Evolutionary conservation across 2,888 invertebrate genomes (phyloP).

Genomic region (Mesorhabditis spiculigera): DNA sequence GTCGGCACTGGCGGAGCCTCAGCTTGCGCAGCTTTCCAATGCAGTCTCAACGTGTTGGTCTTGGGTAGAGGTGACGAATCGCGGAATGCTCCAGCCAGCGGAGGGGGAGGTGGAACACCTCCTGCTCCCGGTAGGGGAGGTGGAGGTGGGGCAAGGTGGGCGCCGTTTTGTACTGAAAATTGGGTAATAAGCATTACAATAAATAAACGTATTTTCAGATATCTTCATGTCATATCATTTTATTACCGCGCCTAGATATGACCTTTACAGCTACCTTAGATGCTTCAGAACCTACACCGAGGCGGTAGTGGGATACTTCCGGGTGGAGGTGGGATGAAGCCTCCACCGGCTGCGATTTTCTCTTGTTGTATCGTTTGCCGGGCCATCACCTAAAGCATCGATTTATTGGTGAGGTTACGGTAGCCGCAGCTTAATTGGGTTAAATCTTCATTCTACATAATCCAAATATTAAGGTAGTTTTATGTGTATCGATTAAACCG

Average conservation of each 20-base stretch:
- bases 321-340: constrained; percentile 42
- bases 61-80: not conserved
- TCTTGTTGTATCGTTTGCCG: constrained; percentile 23
- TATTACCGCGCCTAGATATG: too few relatives aligned
- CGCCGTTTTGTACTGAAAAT: constrained; percentile 29
- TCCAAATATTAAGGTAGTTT: too few relatives aligned
- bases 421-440: too few relatives aligned
- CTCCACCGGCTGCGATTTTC: constrained; percentile 22
- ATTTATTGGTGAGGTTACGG: too few relatives aligned
- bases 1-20: constrained; percentile 51
- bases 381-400: constrained; percentile 14
- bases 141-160: constrained; percentile 23
- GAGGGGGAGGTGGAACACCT: constrained; percentile 42
- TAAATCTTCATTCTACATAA: too few relatives aligned
- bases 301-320: constrained; percentile 40
- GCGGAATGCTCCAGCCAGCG: constrained; percentile 38
- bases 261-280: too few relatives aligned
- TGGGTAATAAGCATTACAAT: not conserved
- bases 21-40: constrained; percentile 80
- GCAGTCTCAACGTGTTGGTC: constrained; percentile 73
- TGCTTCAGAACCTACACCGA: too few relatives aligned
- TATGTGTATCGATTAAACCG: too few relatives aligned
- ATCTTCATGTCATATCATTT: not conserved
- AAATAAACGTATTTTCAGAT: too few relatives aligned
- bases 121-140: constrained; percentile 56